Evolutionary conservation across 1,140 invertebrate species (phyloP).

Genomic region (Aleiodes sp.): DNA sequence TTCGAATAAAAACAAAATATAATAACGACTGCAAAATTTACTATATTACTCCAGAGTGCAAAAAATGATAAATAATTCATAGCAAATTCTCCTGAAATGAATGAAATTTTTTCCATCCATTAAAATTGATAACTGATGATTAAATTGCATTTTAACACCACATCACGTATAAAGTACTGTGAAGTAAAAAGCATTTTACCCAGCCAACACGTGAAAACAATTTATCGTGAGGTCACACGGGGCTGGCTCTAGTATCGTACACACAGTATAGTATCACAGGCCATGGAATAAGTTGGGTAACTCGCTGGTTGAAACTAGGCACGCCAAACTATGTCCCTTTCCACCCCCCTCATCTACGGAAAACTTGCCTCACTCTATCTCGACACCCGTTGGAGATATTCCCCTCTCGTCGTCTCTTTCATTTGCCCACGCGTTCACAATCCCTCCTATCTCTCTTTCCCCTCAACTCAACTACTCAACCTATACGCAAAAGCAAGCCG

Average conservation of each 20-base stretch:
- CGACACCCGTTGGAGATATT: not conserved
- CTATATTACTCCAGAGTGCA: no score
- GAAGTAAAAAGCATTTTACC: constrained; percentile 29
- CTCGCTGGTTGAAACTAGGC: constrained; percentile 29
- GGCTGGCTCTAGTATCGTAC: constrained; percentile 25
- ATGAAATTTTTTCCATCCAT: no score
- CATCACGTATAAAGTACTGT: not conserved
- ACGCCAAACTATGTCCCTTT: constrained; percentile 35
- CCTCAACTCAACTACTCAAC: no score
- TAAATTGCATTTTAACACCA: not conserved
- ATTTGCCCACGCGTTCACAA: not conserved
- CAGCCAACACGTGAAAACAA: constrained; percentile 34
- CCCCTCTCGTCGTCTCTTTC: no score
- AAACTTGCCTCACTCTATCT: constrained; percentile 32
- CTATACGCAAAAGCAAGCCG: constrained; percentile 13
- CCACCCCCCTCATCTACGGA: not conserved
- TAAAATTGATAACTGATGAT: no score
- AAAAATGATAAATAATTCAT: no score
- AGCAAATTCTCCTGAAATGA: no score
- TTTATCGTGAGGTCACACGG: constrained; percentile 29
- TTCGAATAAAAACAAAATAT: no score
- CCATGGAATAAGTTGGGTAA: constrained; percentile 36
- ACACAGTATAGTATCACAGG: constrained; percentile 13
- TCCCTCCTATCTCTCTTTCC: not conserved
- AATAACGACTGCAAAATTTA: no score